A percentile compares a stretch with the other conserved stretches of the same genome.
phyloP scores from a whole-genome alignment of 1,140 invertebrate species.

The Ostrea edulis region DNA sequence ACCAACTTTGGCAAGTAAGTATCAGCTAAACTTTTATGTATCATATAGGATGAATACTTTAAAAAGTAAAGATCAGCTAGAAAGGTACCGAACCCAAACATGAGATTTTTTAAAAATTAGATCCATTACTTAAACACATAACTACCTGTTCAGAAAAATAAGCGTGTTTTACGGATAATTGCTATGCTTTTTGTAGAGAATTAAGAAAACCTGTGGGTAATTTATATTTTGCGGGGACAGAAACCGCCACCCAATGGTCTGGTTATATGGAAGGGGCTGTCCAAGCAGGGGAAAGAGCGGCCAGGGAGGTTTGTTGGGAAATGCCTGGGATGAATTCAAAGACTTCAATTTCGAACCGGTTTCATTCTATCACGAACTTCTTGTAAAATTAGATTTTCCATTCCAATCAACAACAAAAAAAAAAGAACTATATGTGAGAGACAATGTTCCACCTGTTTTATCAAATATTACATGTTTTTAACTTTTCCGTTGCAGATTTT shows the following conservation, averaged over 20 bases:
- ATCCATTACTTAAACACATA: no score
- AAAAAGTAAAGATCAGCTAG: no score
- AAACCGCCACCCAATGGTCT: conserved; percentile 82
- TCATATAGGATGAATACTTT: no score
- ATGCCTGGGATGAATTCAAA: not conserved
- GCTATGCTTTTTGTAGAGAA: conserved; percentile 57
- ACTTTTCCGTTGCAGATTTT: conserved; percentile 58
- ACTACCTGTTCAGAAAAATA: no score
- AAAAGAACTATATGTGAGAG: not conserved
- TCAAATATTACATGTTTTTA: not conserved
- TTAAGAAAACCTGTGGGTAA: conserved; percentile 72
- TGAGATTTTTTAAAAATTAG: no score
- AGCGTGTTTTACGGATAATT: no score
- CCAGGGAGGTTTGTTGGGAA: conserved; percentile 78
- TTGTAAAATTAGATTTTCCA: not conserved
- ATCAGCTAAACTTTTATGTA: not conserved
- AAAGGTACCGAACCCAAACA: no score
- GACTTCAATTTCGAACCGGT: not conserved
- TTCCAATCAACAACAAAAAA: not conserved
- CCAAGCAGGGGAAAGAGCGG: conserved; percentile 81
- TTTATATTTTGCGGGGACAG: conserved; percentile 82
- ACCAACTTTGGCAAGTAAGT: conserved; percentile 77
- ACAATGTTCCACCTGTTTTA: not conserved
- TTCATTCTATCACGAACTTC: not conserved
- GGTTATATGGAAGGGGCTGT: conserved; percentile 83